Conservation (phyloP, 23 tunicate species). For the Styela clava region DNA sequence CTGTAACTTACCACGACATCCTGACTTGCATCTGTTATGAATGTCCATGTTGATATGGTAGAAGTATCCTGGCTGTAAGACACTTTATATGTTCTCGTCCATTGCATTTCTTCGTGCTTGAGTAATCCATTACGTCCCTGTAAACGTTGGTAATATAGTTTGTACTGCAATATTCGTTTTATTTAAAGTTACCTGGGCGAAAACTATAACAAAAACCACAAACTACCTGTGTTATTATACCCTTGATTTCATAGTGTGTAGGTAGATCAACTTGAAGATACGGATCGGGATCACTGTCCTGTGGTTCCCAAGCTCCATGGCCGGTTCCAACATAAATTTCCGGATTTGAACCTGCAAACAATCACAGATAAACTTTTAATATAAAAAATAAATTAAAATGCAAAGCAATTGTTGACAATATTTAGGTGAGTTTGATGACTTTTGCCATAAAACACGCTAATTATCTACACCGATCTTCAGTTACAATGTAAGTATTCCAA, state of each 20-base stretch:
- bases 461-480: too few relatives aligned
- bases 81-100: constrained; percentile 76
- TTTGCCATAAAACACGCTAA: too few relatives aligned
- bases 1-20: constrained; percentile 43
- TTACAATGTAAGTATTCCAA: too few relatives aligned
- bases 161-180: neutral
- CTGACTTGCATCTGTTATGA: constrained; percentile 46
- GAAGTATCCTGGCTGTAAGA: constrained; percentile 60
- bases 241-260: constrained; percentile 51
- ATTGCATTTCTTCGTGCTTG: constrained; percentile 49
- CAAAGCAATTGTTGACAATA: neutral
- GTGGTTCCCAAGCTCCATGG: constrained; percentile 83
- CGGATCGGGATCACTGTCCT: constrained; percentile 30
- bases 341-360: neutral
- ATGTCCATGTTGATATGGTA: constrained; percentile 45
- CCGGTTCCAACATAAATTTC: constrained; percentile 50
- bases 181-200: too few relatives aligned
- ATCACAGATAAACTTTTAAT: constrained; percentile 7
- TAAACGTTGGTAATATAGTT: neutral
- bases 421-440: too few relatives aligned
- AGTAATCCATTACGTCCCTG: constrained; percentile 71
- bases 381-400: neutral
- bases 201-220: too few relatives aligned
- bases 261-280: constrained; percentile 85
- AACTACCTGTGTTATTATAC: constrained; percentile 88